Evolutionary conservation across 2,797 vertebrate genomes (phyloP), one percentile per base, ranked within the genome.

Genomic region (Choloepus didactylus): DNA sequence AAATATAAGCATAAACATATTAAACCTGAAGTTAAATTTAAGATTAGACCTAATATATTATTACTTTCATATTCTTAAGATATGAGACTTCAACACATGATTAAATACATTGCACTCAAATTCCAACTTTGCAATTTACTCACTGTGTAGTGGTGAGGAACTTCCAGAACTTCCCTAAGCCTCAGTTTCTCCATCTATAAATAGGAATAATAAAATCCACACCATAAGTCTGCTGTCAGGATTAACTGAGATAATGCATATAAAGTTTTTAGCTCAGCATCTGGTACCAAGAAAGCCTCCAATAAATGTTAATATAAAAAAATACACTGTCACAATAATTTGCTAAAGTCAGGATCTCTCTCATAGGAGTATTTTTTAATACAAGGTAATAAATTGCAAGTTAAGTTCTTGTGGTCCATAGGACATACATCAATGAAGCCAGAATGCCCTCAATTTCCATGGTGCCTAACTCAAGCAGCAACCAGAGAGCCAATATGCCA

Each of bases 1-100:
- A 73, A 82, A 96, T 31, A 66, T 44, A 69, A 85, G 64, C 9
- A 60, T 59, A 83, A 49, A 49, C 49, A 9, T 46, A 75, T 70
- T 82, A 73, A 80, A 85, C 84, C 19, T 87, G 62, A 76, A 89
- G 49, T 77, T 89, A 70, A 64, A 82, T 81, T 51, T 62, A 94
- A 88, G 51, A 18, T 82, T 91, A 82, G 15, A 56, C 54, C 21
- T 44, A 82, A 77, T 44, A 62, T 25, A 91, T 77, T 56, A 93
- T 31, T 44, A 49, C 23, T 73, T 11, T 73, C 56, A 41, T 7
- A 7, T 77, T 54, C 54, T 19, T 80, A 80, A 93, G 29, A 87
- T 41, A 76, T 3, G 14, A 79, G 23, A 56, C 35, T 76, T 82
- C 51, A 46, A 62, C 60, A 75, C 0, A 76, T 72, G 64, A 87